These are phyloP conservation scores for Macquaria australasica DNA, from an alignment of 2,113 vertebrate species.

Conservation along the genomic window DNA sequence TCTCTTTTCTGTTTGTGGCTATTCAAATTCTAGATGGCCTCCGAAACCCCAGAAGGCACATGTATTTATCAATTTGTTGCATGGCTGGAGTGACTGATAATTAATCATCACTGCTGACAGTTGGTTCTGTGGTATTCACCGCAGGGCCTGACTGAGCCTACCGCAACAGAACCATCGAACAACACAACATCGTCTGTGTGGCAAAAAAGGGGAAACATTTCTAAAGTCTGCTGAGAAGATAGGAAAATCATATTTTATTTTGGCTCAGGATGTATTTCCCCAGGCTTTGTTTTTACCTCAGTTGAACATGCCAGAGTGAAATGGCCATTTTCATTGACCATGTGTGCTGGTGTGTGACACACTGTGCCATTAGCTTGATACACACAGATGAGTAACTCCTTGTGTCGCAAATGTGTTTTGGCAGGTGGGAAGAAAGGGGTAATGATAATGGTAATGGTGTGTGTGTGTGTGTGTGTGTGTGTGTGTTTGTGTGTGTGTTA, in stretches of 20 bases:
- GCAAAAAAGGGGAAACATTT: constrained; percentile 15
- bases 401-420: constrained; percentile 71
- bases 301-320: constrained; percentile 45
- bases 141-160: constrained; percentile 21
- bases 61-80: constrained; percentile 76
- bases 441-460: constrained; percentile 34
- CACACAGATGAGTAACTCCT: constrained; percentile 62
- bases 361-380: constrained; percentile 62
- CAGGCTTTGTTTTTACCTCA: constrained; percentile 33
- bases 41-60: constrained; percentile 50
- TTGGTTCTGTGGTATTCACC: constrained; percentile 49
- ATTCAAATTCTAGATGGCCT: constrained; percentile 48
- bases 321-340: constrained; percentile 40
- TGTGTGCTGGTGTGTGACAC: constrained; percentile 50
- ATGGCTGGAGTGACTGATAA: constrained; percentile 74
- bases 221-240: not conserved
- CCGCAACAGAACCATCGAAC: constrained; percentile 26
- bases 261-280: constrained; percentile 23
- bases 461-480: constrained; percentile 8
- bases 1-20: constrained; percentile 34
- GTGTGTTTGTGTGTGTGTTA: constrained; percentile 18
- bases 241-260: constrained; percentile 4
- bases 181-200: constrained; percentile 10
- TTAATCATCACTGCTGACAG: constrained; percentile 75
- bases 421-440: constrained; percentile 65